Percentiles rank a stretch among this genome's conserved stretches.
phyloP scores from a whole-genome alignment of 2,797 vertebrate genomes.

The Menidia menidia region DNA sequence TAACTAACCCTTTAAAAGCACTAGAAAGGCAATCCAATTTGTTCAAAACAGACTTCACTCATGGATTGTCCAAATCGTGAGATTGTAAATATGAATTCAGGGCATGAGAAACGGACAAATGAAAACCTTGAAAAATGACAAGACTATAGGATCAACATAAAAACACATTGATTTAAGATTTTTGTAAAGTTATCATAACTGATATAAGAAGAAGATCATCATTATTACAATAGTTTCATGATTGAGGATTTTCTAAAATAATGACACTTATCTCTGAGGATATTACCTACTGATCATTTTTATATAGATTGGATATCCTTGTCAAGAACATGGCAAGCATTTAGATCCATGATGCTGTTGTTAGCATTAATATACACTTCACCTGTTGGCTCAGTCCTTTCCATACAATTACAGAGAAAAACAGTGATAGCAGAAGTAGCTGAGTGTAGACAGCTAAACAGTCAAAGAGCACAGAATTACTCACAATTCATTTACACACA shows the following conservation, averaged over 20 bases:
- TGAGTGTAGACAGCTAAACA: constrained; percentile 31
- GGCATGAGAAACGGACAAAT: not conserved
- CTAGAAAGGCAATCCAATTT: not conserved
- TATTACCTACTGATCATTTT: constrained; percentile 20
- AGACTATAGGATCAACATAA: constrained; percentile 7
- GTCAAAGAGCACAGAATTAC: constrained; percentile 36
- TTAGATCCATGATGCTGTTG: constrained; percentile 53
- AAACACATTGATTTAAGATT: constrained; percentile 55
- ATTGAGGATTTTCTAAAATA: constrained; percentile 68
- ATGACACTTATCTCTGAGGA: constrained; percentile 39
- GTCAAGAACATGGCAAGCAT: constrained; percentile 58
- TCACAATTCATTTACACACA: constrained; percentile 21
- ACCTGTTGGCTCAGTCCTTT: constrained; percentile 34
- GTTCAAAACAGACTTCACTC: not conserved
- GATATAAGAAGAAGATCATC: constrained; percentile 50
- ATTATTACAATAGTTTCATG: constrained; percentile 61
- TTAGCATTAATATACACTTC: constrained; percentile 34
- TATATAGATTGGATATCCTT: constrained; percentile 53
- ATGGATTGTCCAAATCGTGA: not conserved
- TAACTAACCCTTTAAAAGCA: not conserved
- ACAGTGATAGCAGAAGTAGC: constrained; percentile 40
- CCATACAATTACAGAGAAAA: constrained; percentile 45
- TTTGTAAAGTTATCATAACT: constrained; percentile 69
- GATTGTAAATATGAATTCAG: not conserved
- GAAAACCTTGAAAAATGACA: not conserved